Evolutionary conservation across 2,888 invertebrate species (phyloP), one percentile per base, ranked within the genome.

Genomic region (Siphlonurus alternatus): DNA sequence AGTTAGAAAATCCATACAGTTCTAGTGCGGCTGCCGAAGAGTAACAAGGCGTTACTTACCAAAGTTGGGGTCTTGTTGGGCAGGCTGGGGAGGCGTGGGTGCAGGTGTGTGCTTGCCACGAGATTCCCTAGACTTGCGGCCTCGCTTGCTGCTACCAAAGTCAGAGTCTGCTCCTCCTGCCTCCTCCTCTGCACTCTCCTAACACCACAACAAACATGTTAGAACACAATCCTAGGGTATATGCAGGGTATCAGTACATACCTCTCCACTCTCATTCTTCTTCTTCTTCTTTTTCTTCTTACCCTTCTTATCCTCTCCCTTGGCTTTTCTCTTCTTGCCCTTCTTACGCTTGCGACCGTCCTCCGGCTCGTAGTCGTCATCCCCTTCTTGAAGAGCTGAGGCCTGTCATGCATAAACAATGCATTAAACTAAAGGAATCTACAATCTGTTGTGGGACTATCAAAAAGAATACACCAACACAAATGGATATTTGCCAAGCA

Each of bases 281-380:
- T 90, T 87, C 81, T 92, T 92, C 80, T 93, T 93, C 83, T 93
- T 93, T 78, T 93, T 92, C 78, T 93, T 92, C 75, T 91, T 91
- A 69, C 92, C 93, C 73, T 92, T 93, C 75, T 93, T 92, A 65
- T 89, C 89, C 74, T 93, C 93, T 71, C 92, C 88, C 71, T 87
- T 83, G 63, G 88, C 89, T 79, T 93, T 94, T 73, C 95, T 83
- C 74, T 96, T 96, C 76, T 95, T 95, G 23, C 93, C 93, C 72
- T 94, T 93, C 74, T 94, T 94, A 78, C 91, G 90, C 76, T 89
- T 90, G 71, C 89, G 83, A 62, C 82, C 82, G 76, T 88, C 90
- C 73, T 91, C 91, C 64, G 87, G 88, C 68, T 90, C 90, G 70
- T 89, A 90, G 74, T 92, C 91, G 71, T 91, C 91, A 75, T 92